Conservation (phyloP, 1,140 invertebrate species). For the Zaprionus camerounensis region DNA sequence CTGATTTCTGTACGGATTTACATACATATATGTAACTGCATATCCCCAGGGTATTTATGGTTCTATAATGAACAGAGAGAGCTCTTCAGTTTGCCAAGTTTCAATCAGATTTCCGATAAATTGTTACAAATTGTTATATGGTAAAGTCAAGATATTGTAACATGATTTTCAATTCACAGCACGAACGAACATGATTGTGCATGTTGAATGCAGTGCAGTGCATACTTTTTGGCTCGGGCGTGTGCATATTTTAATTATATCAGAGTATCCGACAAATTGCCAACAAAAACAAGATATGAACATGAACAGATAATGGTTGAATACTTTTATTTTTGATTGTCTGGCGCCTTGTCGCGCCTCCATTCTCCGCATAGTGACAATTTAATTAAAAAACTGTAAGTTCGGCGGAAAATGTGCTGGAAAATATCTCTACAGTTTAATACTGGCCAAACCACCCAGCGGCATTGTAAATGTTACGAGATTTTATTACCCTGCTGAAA, state of each 20-base stretch:
- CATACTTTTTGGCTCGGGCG: constrained; percentile 12
- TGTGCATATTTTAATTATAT: constrained; percentile 59
- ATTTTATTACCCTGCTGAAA: background rate
- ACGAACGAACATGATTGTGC: background rate
- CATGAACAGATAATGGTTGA: constrained; percentile 6
- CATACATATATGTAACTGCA: background rate
- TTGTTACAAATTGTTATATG: constrained; percentile 5
- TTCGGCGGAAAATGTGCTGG: background rate
- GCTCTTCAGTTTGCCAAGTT: background rate
- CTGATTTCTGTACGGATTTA: background rate
- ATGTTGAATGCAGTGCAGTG: constrained; percentile 5
- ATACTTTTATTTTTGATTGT: constrained; percentile 44
- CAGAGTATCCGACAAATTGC: constrained; percentile 35
- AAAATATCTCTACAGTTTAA: constrained; percentile 44
- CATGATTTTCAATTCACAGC: background rate
- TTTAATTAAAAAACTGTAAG: constrained; percentile 59
- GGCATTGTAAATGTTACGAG: constrained; percentile 28
- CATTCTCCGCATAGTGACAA: constrained; percentile 48
- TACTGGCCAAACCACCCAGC: constrained; percentile 4
- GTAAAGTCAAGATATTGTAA: background rate
- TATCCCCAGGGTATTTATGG: background rate
- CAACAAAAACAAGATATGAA: constrained; percentile 15
- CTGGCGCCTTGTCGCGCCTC: constrained; percentile 5
- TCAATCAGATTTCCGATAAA: background rate
- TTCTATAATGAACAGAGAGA: background rate